A percentile compares a stretch with the other conserved stretches of the same genome.
These are phyloP conservation scores for Anoplolepis gracilipes DNA, from an alignment of 1,140 invertebrate genomes.

Conservation along the genomic window DNA sequence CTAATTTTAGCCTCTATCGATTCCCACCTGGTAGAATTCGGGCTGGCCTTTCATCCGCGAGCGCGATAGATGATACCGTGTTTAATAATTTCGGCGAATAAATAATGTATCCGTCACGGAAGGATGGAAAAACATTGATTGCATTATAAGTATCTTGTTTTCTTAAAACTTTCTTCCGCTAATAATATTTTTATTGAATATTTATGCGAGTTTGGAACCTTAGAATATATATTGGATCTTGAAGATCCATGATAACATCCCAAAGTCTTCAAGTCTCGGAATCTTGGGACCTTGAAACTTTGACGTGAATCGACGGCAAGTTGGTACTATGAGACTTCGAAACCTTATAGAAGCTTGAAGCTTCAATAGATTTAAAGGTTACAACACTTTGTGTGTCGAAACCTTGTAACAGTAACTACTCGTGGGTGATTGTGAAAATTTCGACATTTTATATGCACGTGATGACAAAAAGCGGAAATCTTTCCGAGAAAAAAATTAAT, in stretches of 20 bases:
- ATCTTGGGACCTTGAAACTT: conserved; percentile 37
- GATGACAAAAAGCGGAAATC: background rate
- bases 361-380: conserved; percentile 27
- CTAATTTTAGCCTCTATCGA: conserved; percentile 68
- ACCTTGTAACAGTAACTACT: background rate
- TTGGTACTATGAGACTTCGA: background rate
- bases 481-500: background rate
- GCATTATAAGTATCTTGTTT: background rate
- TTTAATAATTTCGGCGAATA: conserved; percentile 41
- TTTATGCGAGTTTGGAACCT: background rate
- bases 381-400: conserved; percentile 10
- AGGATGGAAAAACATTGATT: conserved; percentile 30
- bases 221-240: background rate
- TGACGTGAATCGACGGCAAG: background rate
- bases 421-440: background rate
- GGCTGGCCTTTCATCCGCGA: conserved; percentile 41
- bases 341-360: background rate
- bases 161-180: conserved; percentile 7
- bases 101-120: conserved; percentile 11
- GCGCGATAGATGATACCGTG: conserved; percentile 24
- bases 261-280: background rate
- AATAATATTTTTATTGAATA: background rate
- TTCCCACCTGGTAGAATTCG: conserved; percentile 63
- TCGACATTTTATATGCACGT: background rate
- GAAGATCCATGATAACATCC: background rate